Base-by-base conservation (phyloP, 2,888 invertebrate genomes). In the Disparrhopalites patrizii region DNA sequence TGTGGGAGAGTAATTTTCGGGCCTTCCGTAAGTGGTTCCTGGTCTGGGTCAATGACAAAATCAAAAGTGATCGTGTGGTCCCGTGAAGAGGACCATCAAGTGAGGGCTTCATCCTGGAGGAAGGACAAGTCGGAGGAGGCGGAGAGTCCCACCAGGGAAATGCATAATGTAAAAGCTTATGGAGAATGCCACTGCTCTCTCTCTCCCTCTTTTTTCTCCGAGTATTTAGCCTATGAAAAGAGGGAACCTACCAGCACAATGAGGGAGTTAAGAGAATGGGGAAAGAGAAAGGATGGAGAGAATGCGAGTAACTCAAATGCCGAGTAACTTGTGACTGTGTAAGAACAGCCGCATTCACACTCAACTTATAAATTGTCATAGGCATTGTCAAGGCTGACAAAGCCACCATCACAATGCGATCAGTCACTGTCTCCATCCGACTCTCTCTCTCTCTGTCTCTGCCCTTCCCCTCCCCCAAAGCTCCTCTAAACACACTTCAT, bases 341-440 rank as follows among this genome's bases (percentile, higher is more conserved):
- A 28, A 5, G 20, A n/a, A 30, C 15, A 54, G 31, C 31, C 54
- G 33, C 31, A 54, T 54, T 54, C 33, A 31, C 31, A 31, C 31
- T 28, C n/a, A 20, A 13, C 15, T 3, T 52, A 28, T 52, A 52
- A 25, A 54, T n/a, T 31, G 30, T 20, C 54, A 18, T 20, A 30
- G 54, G 31, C 20, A 31, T 54, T 28, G 54, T 54, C 20, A 54
- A 18, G 30, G 31, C 18, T 18, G 28, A 47, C 60, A 60, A 60
- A 31, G 27, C 47, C 50, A 50, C 23, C 31, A 60, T 60, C 43
- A 60, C 60, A 43, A 58, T 40, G 38, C 43, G 31, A 47, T 60
- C 38, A 60, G 60, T 60, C 60, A 47, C 47, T 60, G 47, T 60
- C 47, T 47, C 10, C 3, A 55, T 23, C 47, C 47, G 20, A 50